phyloP scores from a whole-genome alignment of 1,140 invertebrate species.

The Paraescarpia echinospica region DNA sequence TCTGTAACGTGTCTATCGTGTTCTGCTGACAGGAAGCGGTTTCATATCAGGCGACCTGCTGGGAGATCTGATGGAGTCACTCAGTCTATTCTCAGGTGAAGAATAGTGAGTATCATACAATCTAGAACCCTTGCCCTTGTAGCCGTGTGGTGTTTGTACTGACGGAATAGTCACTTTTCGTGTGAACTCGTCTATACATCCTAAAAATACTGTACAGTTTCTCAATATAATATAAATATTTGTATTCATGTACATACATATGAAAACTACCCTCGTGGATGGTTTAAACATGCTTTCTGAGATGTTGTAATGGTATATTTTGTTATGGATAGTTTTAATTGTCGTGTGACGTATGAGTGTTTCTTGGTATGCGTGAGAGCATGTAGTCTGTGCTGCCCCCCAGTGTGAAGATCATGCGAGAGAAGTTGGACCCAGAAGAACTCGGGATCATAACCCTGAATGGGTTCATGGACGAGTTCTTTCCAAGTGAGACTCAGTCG shows the following conservation, averaged over 20 bases:
- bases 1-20: not conserved
- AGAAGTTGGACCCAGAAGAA: slow-evolving; percentile 85
- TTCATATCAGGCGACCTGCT: slow-evolving; percentile 81
- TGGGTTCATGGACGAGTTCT: slow-evolving; percentile 94
- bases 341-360: not conserved
- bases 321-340: no score
- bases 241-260: no score
- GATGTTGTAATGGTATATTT: no score
- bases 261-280: no score
- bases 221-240: no score
- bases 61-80: slow-evolving; percentile 78
- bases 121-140: not conserved
- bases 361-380: not conserved
- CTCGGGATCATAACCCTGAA: slow-evolving; percentile 87
- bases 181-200: no score
- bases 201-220: no score
- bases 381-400: slow-evolving; percentile 30
- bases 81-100: slow-evolving; percentile 81
- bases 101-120: slow-evolving; percentile 74
- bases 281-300: no score
- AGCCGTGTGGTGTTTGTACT: not conserved
- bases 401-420: slow-evolving; percentile 87
- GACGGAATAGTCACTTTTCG: no score
- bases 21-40: slow-evolving; percentile 66
- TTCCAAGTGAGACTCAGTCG: slow-evolving; percentile 74